Evolutionary conservation across 2,888 invertebrate genomes (phyloP), one percentile per base, ranked within the genome.

Genomic region (Erannis defoliaria): DNA sequence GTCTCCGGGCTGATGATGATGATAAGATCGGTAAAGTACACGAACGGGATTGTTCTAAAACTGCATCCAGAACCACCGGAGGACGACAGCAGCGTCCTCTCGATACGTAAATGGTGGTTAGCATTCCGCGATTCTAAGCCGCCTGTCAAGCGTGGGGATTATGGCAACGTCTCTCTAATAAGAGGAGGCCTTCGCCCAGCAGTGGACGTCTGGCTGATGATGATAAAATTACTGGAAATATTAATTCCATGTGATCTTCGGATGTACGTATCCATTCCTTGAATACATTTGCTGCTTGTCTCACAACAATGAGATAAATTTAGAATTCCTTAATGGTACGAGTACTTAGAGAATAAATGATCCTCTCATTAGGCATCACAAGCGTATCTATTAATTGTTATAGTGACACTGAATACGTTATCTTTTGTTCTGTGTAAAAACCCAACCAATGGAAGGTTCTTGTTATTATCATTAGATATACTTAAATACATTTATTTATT

Each of bases 251-350:
- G n/a, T 45, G 23, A n/a, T 42, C 21, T 21, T 19, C 19, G 14
- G 0, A 14, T 12, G 37, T 26, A 8, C 26, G 26, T 8, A 18
- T 16, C 26, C n/a, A 23, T 23, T 14, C 43, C 6, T 26, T 45
- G 26, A 31, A 5, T 18, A 49, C 31, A 19, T 49, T 35, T 37
- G 49, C 21, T 23, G 21, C 8, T 37, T 35, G 35, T 35, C 9
- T 12, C 35, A 10, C 33, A 49, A 49, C 35, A 49, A 35, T 48
- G n/a, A 19, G n/a, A 21, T 21, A 35, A 21, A 21, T 19, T 48
- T 31, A 31, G 10, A 31, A 46, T 33, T 4, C 19, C 14, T 18
- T 48, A 21, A 49, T 35, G 21, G 14, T 21, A 9, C 31, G 14
- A 21, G 14, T 21, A 9, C 31, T 21, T 19, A 35, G 35, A 21